These are phyloP conservation scores for Caenorhabditis drosophilae DNA, from an alignment of 2,888 invertebrate genomes.

Conservation along the genomic window DNA sequence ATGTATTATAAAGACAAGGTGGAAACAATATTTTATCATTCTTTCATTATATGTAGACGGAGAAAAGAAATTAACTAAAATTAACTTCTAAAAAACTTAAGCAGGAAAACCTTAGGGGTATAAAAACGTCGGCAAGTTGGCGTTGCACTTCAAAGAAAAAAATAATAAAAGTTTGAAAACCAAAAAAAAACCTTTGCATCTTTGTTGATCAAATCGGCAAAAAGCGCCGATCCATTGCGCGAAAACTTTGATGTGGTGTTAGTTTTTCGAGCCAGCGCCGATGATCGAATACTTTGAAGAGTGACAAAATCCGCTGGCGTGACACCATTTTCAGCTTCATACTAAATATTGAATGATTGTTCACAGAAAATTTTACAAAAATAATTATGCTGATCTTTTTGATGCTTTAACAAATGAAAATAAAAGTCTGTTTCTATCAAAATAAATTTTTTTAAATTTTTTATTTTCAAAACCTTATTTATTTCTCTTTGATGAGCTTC, in stretches of 20 bases:
- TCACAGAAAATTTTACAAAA: neutral
- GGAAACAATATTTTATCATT: too few species aligned
- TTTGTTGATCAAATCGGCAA: constrained; percentile 52
- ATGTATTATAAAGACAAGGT: too few species aligned
- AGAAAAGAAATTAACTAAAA: too few species aligned
- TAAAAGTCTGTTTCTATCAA: too few species aligned
- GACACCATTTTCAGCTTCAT: constrained; percentile 32
- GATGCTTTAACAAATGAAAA: too few species aligned
- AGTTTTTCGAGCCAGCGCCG: constrained; percentile 65
- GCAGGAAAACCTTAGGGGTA: too few species aligned
- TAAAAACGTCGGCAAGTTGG: too few species aligned
- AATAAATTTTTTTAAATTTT: too few species aligned
- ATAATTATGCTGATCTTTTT: too few species aligned
- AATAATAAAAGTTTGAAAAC: constrained; percentile 2
- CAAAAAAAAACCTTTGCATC: constrained; percentile 7
- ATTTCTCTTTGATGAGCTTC: neutral
- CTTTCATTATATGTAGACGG: too few species aligned
- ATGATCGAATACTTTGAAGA: constrained; percentile 63
- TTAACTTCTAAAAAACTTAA: too few species aligned
- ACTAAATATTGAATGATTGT: constrained; percentile 8
- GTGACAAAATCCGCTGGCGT: constrained; percentile 63
- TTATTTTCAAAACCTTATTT: constrained; percentile 17
- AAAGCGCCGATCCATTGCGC: constrained; percentile 53
- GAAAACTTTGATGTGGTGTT: constrained; percentile 66
- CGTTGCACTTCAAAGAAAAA: too few species aligned